Conservation (phyloP, 2,113 vertebrate species). For the Leucopternis melanops region DNA sequence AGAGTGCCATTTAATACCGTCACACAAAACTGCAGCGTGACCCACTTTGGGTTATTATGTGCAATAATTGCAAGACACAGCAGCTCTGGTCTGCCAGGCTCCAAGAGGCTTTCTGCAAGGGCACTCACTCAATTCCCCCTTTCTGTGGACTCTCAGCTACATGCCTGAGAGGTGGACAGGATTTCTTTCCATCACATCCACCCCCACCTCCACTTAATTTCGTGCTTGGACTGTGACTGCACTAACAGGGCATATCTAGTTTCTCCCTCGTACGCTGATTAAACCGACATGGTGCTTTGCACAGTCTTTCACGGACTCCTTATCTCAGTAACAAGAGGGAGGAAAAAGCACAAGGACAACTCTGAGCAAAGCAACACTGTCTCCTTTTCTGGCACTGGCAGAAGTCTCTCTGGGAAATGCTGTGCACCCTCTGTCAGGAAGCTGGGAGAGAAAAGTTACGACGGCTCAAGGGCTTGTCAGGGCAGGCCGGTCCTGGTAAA, state of each 20-base stretch:
- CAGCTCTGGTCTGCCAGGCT: neutral
- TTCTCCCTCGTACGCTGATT: slow-evolving; percentile 61
- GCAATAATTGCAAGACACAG: slow-evolving; percentile 1
- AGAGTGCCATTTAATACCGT: slow-evolving; percentile 19
- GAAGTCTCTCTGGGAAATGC: neutral
- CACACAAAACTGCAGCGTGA: neutral
- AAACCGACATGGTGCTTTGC: slow-evolving; percentile 68
- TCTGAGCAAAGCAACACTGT: slow-evolving; percentile 7
- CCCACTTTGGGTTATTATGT: slow-evolving; percentile 5
- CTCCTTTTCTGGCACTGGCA: neutral
- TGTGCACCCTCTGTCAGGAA: neutral
- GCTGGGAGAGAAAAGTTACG: neutral
- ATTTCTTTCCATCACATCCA: neutral
- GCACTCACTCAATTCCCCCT: neutral
- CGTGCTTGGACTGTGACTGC: slow-evolving; percentile 48
- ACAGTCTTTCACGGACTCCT: slow-evolving; percentile 67
- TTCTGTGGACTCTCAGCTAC: neutral
- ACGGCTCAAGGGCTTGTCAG: neutral
- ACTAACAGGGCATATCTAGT: slow-evolving; percentile 62
- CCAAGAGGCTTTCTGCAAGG: slow-evolving; percentile 47
- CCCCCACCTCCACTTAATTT: slow-evolving; percentile 52
- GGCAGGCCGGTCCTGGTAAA: neutral
- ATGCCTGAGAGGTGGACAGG: slow-evolving; percentile 15
- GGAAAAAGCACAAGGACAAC: slow-evolving; percentile 62
- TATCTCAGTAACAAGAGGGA: slow-evolving; percentile 65